phyloP scores from a whole-genome alignment of 2,888 invertebrate genomes.

The Hemistola chrysoprasaria region DNA sequence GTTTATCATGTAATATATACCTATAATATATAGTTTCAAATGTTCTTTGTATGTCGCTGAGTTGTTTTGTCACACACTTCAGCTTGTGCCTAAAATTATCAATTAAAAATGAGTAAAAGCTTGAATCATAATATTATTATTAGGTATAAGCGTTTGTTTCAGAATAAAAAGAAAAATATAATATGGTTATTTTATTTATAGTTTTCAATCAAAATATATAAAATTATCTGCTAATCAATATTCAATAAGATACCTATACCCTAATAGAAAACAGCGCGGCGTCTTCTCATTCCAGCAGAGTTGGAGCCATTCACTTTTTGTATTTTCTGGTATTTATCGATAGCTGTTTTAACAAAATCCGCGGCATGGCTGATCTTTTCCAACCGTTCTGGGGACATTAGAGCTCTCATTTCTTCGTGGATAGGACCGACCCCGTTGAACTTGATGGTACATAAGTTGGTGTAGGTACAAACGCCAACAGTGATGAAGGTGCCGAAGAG shows the following conservation, averaged over 20 bases:
- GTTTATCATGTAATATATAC: too few relatives aligned
- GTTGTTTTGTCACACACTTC: too few relatives aligned
- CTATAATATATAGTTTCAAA: too few relatives aligned
- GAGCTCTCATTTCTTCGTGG: conserved; percentile 77
- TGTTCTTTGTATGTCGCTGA: too few relatives aligned
- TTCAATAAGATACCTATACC: too few relatives aligned
- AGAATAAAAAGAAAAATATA: background rate
- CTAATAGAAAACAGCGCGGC: conserved; percentile 43
- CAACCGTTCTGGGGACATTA: conserved; percentile 82
- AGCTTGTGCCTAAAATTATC: too few relatives aligned
- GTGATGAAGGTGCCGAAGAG: conserved; percentile 73
- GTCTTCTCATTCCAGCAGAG: conserved; percentile 37
- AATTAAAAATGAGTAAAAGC: too few relatives aligned
- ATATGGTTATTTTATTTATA: background rate
- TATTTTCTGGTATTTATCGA: conserved; percentile 82
- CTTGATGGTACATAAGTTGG: conserved; percentile 83
- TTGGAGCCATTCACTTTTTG: conserved; percentile 50
- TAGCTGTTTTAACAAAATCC: conserved; percentile 82
- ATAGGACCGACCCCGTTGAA: conserved; percentile 84
- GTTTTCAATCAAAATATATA: too few relatives aligned
- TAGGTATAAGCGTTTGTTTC: too few relatives aligned
- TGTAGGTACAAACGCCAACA: conserved; percentile 81
- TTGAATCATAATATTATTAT: too few relatives aligned
- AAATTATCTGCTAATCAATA: too few relatives aligned
- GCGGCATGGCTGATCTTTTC: conserved; percentile 83